Conservation (phyloP, 92 coral and sea anemone species). For the Pocillopora meandrina region DNA sequence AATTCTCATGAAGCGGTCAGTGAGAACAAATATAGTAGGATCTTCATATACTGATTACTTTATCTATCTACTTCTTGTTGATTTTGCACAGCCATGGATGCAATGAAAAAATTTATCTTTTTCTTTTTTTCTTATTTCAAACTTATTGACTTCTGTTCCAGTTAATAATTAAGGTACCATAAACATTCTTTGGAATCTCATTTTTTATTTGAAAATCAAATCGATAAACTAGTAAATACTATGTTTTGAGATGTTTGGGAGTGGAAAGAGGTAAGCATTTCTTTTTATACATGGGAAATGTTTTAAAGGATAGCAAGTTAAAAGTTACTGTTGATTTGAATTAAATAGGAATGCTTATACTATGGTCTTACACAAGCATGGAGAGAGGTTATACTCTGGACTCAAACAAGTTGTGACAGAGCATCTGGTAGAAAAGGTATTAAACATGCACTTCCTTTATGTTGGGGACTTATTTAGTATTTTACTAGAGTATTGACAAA, state of each 20-base stretch:
- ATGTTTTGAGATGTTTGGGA: background rate
- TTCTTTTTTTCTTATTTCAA: too few species aligned
- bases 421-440: slow-evolving; percentile 90
- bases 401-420: slow-evolving; percentile 96
- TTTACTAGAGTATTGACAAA: background rate
- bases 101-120: too few species aligned
- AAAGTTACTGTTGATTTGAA: background rate
- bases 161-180: too few species aligned
- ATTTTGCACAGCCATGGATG: too few species aligned
- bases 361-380: slow-evolving; percentile 98
- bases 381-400: slow-evolving; percentile 93
- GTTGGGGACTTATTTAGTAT: background rate
- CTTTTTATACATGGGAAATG: background rate
- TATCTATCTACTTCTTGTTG: too few species aligned
- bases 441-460: background rate
- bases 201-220: background rate
- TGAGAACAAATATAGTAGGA: too few species aligned
- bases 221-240: background rate
- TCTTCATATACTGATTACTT: too few species aligned
- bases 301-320: background rate
- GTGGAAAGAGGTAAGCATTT: too few species aligned
- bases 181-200: too few species aligned
- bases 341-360: slow-evolving; percentile 92
- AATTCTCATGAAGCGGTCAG: too few species aligned
- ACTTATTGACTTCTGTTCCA: too few species aligned